Percentiles rank a stretch among this genome's conserved stretches.
Conservation (phyloP, 2,888 invertebrate genomes). For the Hyposoter didymator region DNA sequence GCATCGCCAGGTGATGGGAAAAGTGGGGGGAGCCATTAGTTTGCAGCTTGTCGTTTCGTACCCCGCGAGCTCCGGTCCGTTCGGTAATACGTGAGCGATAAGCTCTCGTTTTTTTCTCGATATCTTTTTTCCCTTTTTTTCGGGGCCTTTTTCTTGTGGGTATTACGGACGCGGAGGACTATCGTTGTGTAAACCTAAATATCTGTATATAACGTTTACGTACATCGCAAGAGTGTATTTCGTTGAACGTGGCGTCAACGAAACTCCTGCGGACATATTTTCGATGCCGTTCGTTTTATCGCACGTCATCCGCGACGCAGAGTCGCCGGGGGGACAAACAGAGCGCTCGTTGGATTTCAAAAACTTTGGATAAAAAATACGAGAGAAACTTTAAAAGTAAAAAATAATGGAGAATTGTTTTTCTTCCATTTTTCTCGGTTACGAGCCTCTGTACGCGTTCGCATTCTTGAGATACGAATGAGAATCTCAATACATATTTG, state of each 20-base stretch:
- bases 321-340: slow-evolving; percentile 14
- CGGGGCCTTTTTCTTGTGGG: slow-evolving; percentile 10
- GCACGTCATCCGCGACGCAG: slow-evolving; percentile 2
- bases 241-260: slow-evolving; percentile 25
- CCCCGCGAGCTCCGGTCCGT: slow-evolving; percentile 9
- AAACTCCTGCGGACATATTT: slow-evolving; percentile 34
- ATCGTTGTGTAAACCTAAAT: not conserved
- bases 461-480: slow-evolving; percentile 28
- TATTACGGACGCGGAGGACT: not conserved
- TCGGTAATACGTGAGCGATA: slow-evolving; percentile 61
- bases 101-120: slow-evolving; percentile 33
- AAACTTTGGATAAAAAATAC: not conserved
- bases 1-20: slow-evolving; percentile 53
- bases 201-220: not conserved
- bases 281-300: slow-evolving; percentile 43
- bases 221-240: not conserved
- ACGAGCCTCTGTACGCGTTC: slow-evolving; percentile 45
- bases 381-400: not conserved
- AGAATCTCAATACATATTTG: no score
- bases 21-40: slow-evolving; percentile 60
- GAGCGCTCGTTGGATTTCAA: slow-evolving; percentile 31
- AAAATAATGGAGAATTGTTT: not conserved
- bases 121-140: slow-evolving; percentile 16
- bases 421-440: slow-evolving; percentile 27
- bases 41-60: slow-evolving; percentile 61